phyloP scores from a whole-genome alignment of 2,113 vertebrate genomes.

The Alces alces region DNA sequence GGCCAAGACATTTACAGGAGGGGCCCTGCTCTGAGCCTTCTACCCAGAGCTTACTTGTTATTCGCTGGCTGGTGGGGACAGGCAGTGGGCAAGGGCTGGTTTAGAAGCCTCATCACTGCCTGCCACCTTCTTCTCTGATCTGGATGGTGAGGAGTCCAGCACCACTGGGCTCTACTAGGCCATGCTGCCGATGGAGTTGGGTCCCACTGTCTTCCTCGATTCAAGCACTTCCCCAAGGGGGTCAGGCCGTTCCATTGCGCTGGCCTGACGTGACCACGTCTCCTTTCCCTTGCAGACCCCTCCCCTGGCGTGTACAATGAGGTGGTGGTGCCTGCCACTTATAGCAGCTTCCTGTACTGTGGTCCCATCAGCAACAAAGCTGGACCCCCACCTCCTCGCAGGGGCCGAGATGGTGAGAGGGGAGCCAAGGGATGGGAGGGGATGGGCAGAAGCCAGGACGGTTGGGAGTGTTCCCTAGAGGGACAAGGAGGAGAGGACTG shows the following conservation, averaged over 20 bases:
- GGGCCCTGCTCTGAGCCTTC: neutral
- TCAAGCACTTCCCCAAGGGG: neutral
- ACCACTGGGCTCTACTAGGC: neutral
- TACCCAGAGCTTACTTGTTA: neutral
- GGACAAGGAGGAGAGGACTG: neutral
- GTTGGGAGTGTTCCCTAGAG: neutral
- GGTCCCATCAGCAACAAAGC: conserved; percentile 75
- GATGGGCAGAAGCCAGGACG: neutral
- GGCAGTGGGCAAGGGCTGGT: neutral
- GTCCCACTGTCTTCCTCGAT: neutral
- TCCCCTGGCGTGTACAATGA: conserved; percentile 90
- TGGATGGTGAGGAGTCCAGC: neutral
- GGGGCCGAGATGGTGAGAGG: conserved; percentile 84
- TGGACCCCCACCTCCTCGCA: conserved; percentile 72
- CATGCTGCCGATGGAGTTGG: neutral
- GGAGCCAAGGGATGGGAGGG: fast-evolving
- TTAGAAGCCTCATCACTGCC: neutral
- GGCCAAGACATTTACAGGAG: neutral
- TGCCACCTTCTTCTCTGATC: neutral
- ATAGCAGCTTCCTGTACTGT: conserved; percentile 91
- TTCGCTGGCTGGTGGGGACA: neutral
- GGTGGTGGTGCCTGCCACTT: conserved; percentile 88
- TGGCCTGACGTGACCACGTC: neutral
- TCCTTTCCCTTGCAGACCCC: conserved; percentile 37
- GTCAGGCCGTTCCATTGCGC: neutral